A percentile compares a stretch with the other conserved stretches of the same genome.
phyloP scores from a whole-genome alignment of 2,113 vertebrate genomes.

The Ahaetulla prasina region DNA sequence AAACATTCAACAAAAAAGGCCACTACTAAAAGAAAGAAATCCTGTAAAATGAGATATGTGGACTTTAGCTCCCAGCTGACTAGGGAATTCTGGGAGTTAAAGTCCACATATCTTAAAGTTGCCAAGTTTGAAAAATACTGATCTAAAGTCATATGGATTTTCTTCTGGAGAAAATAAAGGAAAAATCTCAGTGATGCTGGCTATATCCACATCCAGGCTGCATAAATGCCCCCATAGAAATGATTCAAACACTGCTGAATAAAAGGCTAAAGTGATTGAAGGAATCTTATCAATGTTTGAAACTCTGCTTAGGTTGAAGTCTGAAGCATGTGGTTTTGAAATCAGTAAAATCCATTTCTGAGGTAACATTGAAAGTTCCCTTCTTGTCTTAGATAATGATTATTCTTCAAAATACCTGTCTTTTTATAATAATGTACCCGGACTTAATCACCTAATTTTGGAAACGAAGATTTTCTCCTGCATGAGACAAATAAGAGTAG shows the following conservation, averaged over 20 bases:
- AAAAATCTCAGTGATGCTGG: neutral
- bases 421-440: neutral
- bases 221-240: neutral
- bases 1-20: neutral
- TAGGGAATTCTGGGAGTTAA: neutral
- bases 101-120: neutral
- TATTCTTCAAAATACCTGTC: conserved; percentile 16
- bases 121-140: neutral
- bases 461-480: neutral
- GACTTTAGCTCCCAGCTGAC: neutral
- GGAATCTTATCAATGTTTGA: neutral
- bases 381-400: neutral
- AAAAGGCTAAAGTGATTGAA: neutral
- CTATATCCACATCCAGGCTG: neutral
- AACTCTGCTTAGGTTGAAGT: neutral
- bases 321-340: neutral
- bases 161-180: neutral
- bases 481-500: neutral
- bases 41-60: neutral
- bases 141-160: neutral
- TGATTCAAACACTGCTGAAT: neutral
- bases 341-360: neutral
- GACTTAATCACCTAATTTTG: neutral
- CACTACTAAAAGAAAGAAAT: neutral
- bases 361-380: neutral